Percentiles rank a stretch among this genome's conserved stretches.
Evolutionary conservation across 2,888 invertebrate genomes (phyloP).

Genomic region (Lasioglossum vierecki): DNA sequence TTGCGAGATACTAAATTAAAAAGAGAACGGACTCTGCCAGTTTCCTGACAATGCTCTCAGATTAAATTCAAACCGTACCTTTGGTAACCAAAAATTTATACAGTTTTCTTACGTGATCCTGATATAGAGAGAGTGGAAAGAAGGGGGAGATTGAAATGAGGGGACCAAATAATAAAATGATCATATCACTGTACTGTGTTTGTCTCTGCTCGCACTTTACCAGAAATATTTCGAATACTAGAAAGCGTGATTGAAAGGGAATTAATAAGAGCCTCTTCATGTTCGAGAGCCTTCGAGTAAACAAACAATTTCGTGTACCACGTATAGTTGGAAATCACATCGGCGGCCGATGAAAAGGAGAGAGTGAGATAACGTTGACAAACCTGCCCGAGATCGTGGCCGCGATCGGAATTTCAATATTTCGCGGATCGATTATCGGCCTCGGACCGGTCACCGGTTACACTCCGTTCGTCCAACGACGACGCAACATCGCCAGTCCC

Average conservation of each 20-base stretch:
- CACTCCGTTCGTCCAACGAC: conserved; percentile 22
- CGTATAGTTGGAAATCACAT: conserved; percentile 42
- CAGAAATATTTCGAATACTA: conserved; percentile 4
- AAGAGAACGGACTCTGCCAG: no score
- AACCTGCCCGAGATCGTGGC: conserved; percentile 40
- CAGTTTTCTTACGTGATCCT: no score
- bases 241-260: conserved; percentile 40
- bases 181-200: no score
- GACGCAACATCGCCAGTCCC: conserved; percentile 39
- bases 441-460: not conserved
- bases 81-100: no score
- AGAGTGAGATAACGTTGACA: conserved; percentile 46
- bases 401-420: conserved; percentile 54
- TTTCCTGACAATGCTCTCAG: no score
- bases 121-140: no score
- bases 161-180: no score
- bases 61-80: no score
- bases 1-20: not conserved
- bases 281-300: conserved; percentile 24
- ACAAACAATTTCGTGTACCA: conserved; percentile 51
- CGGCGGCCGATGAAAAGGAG: conserved; percentile 49
- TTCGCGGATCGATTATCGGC: conserved; percentile 62
- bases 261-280: conserved; percentile 49
- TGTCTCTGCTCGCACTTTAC: no score
- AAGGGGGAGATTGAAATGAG: no score